These are phyloP conservation scores for Dermochelys coriacea DNA, from an alignment of 2,797 vertebrate genomes.

Conservation along the genomic window DNA sequence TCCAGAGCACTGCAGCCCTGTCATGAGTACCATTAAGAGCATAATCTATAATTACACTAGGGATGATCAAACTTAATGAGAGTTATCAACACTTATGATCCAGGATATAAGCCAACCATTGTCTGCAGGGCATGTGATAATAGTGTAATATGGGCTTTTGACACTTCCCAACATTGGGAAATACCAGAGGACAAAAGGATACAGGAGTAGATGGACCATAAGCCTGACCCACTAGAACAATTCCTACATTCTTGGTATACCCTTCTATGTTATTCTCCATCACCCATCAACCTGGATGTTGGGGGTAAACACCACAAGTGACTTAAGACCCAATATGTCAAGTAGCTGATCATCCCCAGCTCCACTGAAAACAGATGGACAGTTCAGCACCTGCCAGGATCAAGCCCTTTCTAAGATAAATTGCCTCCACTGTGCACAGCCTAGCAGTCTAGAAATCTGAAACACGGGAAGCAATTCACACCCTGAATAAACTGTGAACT, in stretches of 20 bases:
- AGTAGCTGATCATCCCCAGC: not conserved
- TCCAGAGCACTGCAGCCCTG: not conserved
- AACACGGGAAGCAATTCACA: not conserved
- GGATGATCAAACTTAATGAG: slow-evolving; percentile 4
- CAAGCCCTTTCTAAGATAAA: not conserved
- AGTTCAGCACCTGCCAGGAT: accelerated
- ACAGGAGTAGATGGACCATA: not conserved
- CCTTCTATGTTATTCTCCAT: not conserved
- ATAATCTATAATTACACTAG: accelerated
- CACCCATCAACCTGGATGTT: not conserved
- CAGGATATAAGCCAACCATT: not conserved
- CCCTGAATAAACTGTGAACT: not conserved
- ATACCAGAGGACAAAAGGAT: slow-evolving; percentile 30
- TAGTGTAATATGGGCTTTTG: not conserved
- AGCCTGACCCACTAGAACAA: slow-evolving; percentile 8
- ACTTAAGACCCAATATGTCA: accelerated
- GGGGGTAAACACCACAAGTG: not conserved
- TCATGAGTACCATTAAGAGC: not conserved
- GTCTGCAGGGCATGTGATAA: not conserved
- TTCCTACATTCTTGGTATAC: not conserved
- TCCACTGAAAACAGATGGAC: accelerated
- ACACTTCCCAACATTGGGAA: slow-evolving; percentile 1
- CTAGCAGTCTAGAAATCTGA: slow-evolving; percentile 5
- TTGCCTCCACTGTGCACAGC: not conserved
- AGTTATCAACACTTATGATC: not conserved